A percentile compares a stretch with the other conserved stretches of the same genome.
Conservation (phyloP, 2,797 vertebrate species). For the Gobionotothen gibberifrons region DNA sequence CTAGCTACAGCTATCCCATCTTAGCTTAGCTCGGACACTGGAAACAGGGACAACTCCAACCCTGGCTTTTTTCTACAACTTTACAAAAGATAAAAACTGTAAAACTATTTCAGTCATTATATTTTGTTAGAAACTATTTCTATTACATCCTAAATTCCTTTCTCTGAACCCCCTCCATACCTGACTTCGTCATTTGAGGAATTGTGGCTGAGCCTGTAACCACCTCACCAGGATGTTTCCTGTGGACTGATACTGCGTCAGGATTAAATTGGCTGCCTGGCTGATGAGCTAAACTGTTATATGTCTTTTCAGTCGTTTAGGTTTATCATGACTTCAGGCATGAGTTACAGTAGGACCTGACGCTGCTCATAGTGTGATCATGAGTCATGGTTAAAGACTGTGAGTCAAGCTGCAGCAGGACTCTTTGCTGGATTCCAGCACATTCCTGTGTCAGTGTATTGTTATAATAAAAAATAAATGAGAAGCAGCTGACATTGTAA, state of each 20-base stretch:
- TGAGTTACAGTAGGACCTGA: constrained; percentile 58
- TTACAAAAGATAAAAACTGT: not conserved
- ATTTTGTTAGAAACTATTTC: not conserved
- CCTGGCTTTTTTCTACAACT: not conserved
- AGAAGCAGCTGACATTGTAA: constrained; percentile 14
- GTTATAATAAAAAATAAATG: constrained; percentile 19
- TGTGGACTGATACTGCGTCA: constrained; percentile 51
- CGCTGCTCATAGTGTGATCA: constrained; percentile 40
- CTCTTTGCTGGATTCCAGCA: constrained; percentile 28
- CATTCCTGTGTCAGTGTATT: constrained; percentile 24
- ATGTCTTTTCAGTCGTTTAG: constrained; percentile 55
- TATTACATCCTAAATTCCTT: constrained; percentile 1
- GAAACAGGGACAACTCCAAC: not conserved
- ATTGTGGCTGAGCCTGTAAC: constrained; percentile 4
- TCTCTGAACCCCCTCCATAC: not conserved
- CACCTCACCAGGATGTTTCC: constrained; percentile 36
- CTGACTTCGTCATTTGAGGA: constrained; percentile 22
- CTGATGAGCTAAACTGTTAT: constrained; percentile 48
- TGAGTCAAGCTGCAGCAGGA: constrained; percentile 51
- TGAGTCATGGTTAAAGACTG: constrained; percentile 68
- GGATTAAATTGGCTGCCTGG: constrained; percentile 30
- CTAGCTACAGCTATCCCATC: not conserved
- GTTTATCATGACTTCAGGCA: constrained; percentile 53
- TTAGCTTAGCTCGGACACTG: not conserved
- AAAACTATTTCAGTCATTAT: not conserved